Evolutionary conservation across 2,797 vertebrate genomes (phyloP).

Genomic region (Loris lydekkerianus): DNA sequence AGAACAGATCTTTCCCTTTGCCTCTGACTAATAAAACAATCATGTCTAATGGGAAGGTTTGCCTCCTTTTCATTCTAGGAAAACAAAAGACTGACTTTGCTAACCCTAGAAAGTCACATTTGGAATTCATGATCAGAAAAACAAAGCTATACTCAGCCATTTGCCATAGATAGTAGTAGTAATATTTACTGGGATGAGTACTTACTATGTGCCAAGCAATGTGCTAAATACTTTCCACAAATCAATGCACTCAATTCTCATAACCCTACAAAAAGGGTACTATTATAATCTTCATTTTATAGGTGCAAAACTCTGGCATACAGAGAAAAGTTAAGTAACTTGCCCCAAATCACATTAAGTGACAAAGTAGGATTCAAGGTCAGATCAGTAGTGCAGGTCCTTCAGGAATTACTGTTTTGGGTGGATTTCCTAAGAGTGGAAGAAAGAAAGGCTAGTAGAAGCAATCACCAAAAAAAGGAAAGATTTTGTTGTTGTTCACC

Average conservation of each 20-base stretch:
- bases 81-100: constrained; percentile 21
- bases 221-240: constrained; percentile 16
- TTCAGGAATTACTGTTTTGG: background rate
- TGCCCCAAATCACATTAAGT: constrained; percentile 11
- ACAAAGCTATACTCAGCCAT: constrained; percentile 44
- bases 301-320: constrained; percentile 58
- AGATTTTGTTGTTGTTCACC: constrained; percentile 21
- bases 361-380: background rate
- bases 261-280: constrained; percentile 2
- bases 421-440: constrained; percentile 30
- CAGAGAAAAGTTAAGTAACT: constrained; percentile 58
- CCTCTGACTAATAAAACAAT: constrained; percentile 44
- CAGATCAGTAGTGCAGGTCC: background rate
- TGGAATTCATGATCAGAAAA: constrained; percentile 43
- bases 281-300: constrained; percentile 32
- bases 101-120: constrained; percentile 24
- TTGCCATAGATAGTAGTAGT: background rate
- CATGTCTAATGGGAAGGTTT: background rate
- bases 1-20: constrained; percentile 32
- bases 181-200: constrained; percentile 51
- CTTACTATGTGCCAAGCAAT: background rate
- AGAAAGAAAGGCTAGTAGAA: constrained; percentile 56
- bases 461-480: background rate
- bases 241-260: constrained; percentile 48
- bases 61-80: constrained; percentile 42